Conservation (phyloP, 1,140 invertebrate species). For the Bradynema listronoti region DNA sequence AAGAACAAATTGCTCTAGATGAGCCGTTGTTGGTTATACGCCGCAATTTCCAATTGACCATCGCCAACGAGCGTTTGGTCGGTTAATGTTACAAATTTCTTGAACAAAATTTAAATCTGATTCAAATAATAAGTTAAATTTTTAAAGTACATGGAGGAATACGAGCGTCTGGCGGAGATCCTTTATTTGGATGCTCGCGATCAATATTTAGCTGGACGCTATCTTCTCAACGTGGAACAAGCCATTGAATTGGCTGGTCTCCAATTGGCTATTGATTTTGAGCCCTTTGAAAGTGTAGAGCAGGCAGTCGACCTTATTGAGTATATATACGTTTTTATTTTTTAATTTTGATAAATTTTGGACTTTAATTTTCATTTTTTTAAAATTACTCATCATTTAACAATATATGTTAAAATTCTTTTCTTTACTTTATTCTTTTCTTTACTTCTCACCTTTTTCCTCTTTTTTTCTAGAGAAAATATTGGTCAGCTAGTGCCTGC, state of each 20-base stretch:
- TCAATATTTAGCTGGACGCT: slow-evolving; percentile 39
- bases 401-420: not conserved
- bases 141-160: slow-evolving; percentile 29
- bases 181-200: slow-evolving; percentile 44
- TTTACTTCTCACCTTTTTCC: no score
- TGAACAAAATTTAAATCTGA: slow-evolving; percentile 2
- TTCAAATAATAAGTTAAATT: not conserved
- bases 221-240: slow-evolving; percentile 33
- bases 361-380: no score
- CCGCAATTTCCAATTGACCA: slow-evolving; percentile 35
- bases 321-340: no score
- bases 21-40: slow-evolving; percentile 39
- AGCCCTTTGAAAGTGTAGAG: slow-evolving; percentile 27
- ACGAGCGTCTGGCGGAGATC: slow-evolving; percentile 34
- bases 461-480: slow-evolving; percentile 42
- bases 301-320: slow-evolving; percentile 38
- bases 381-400: not conserved
- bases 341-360: no score
- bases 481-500: slow-evolving; percentile 27
- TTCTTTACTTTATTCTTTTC: no score
- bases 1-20: slow-evolving; percentile 39
- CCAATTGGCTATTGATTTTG: slow-evolving; percentile 41
- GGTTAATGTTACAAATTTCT: no score
- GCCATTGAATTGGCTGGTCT: slow-evolving; percentile 37
- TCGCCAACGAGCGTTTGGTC: slow-evolving; percentile 28